Conservation (phyloP, 1,140 invertebrate genomes). For the Propsilocerus akamusi region DNA sequence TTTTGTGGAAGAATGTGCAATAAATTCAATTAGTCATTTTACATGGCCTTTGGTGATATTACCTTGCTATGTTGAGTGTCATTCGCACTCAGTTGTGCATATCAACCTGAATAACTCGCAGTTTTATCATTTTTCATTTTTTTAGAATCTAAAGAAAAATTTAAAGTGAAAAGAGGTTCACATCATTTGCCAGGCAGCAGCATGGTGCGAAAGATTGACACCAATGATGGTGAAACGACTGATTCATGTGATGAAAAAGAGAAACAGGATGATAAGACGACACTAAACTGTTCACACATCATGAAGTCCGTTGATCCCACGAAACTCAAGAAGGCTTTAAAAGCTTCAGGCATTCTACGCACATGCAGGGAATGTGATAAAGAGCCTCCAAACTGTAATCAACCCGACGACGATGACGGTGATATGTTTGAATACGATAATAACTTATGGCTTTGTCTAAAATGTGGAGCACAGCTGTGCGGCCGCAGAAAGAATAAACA, state of each 20-base stretch:
- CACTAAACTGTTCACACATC: slow-evolving; percentile 43
- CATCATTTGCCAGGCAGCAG: too few species aligned
- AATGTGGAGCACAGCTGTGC: slow-evolving; percentile 58
- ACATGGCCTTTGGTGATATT: too few species aligned
- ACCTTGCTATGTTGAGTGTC: too few species aligned
- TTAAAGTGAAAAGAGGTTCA: too few species aligned
- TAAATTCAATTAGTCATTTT: too few species aligned
- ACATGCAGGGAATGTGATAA: slow-evolving; percentile 38
- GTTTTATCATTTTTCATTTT: too few species aligned
- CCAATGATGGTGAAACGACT: slow-evolving; percentile 34
- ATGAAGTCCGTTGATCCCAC: slow-evolving; percentile 43
- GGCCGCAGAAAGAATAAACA: slow-evolving; percentile 49
- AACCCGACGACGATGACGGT: slow-evolving; percentile 18
- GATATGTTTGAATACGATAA: slow-evolving; percentile 40
- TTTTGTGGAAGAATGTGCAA: too few species aligned
- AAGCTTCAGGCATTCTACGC: slow-evolving; percentile 32
- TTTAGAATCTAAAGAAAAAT: too few species aligned
- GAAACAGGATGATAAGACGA: slow-evolving; percentile 11
- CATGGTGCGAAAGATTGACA: slow-evolving; percentile 40
- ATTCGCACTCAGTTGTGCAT: too few species aligned
- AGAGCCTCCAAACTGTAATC: slow-evolving; percentile 14
- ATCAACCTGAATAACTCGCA: too few species aligned
- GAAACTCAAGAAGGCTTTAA: slow-evolving; percentile 39
- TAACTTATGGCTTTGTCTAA: slow-evolving; percentile 46
- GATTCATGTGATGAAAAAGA: slow-evolving; percentile 38